phyloP scores from a whole-genome alignment of 2,888 invertebrate genomes.

The Synanthedon myopaeformis region DNA sequence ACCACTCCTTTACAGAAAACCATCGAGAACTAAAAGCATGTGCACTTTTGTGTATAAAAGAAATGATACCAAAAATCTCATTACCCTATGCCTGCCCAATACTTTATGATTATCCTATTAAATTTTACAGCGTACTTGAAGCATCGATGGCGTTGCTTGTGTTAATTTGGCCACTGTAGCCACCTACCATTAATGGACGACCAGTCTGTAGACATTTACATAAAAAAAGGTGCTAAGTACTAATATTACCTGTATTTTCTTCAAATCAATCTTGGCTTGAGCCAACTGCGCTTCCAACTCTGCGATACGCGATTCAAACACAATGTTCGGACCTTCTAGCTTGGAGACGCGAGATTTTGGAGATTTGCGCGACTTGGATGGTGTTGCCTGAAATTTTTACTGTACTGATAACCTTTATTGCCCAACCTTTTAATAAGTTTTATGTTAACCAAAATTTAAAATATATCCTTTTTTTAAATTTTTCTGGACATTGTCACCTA shows the following conservation, averaged over 20 bases:
- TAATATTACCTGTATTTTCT: constrained; percentile 72
- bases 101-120: too few relatives aligned
- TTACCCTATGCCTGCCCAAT: too few relatives aligned
- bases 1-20: too few relatives aligned
- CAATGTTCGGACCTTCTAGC: constrained; percentile 81
- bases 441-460: too few relatives aligned
- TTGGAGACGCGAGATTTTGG: constrained; percentile 38
- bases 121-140: too few relatives aligned
- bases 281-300: constrained; percentile 87
- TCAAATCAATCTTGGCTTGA: constrained; percentile 81
- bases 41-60: too few relatives aligned
- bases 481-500: neutral
- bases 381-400: constrained; percentile 25
- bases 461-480: too few relatives aligned
- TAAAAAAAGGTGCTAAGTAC: neutral
- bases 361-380: constrained; percentile 41
- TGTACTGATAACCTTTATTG: neutral
- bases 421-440: too few relatives aligned
- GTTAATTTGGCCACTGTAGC: neutral
- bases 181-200: neutral
- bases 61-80: too few relatives aligned
- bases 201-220: neutral
- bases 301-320: constrained; percentile 86
- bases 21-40: too few relatives aligned
- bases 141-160: too few relatives aligned